Evolutionary conservation across 2,113 vertebrate genomes (phyloP).

Genomic region (Oxyruncus cristatus): DNA sequence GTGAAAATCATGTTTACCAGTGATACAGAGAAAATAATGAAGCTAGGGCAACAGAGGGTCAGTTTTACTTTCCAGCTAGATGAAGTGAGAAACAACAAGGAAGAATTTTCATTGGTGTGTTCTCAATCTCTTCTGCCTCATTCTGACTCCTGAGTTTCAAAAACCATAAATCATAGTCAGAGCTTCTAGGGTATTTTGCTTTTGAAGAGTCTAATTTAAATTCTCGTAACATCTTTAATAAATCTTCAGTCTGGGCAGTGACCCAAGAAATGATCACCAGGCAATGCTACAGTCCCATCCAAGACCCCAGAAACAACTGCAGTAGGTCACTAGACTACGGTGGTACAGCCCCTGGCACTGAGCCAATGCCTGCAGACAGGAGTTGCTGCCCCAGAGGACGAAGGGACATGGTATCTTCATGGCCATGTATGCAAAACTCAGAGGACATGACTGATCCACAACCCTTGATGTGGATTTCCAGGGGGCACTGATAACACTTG

Average conservation of each 20-base stretch:
- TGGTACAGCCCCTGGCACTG: neutral
- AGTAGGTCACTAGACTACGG: neutral
- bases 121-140: neutral
- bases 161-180: neutral
- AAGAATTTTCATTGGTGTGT: neutral
- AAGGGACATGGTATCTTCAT: neutral
- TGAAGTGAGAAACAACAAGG: neutral
- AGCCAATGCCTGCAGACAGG: neutral
- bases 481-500: neutral
- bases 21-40: neutral
- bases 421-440: fast-evolving
- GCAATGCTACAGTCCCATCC: neutral
- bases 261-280: neutral
- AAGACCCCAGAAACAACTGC: neutral
- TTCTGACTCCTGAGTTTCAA: neutral
- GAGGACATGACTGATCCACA: neutral
- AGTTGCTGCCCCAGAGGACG: fast-evolving
- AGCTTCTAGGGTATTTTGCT: neutral
- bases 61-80: neutral
- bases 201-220: neutral
- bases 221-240: neutral
- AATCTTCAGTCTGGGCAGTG: neutral
- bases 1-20: neutral
- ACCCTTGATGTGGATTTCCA: neutral
- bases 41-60: neutral